Evolutionary conservation across 2,113 vertebrate species (phyloP).

Genomic region (Zosterops hypoxanthus): DNA sequence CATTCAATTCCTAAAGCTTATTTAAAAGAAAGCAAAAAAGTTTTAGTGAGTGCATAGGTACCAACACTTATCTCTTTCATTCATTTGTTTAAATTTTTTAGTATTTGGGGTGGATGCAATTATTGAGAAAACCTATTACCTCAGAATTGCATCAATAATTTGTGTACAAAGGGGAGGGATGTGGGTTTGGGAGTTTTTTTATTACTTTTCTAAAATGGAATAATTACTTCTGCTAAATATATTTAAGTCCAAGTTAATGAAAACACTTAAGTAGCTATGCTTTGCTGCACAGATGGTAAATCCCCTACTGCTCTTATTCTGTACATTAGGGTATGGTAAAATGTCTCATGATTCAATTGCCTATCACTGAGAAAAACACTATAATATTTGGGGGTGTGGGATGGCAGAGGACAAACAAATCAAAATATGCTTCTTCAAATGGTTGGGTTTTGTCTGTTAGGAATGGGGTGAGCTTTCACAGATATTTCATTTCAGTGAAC

Average conservation of each 20-base stretch:
- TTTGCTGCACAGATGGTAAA: neutral
- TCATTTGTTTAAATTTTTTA: neutral
- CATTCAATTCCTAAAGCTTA: neutral
- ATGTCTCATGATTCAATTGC: neutral
- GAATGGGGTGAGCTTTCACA: neutral
- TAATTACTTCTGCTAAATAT: neutral
- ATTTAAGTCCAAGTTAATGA: neutral
- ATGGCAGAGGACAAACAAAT: neutral
- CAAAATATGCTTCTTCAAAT: neutral
- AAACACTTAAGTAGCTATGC: neutral
- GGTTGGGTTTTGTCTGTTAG: neutral
- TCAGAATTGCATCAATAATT: neutral
- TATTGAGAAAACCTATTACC: neutral
- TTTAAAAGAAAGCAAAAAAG: neutral
- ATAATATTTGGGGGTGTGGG: fast-evolving
- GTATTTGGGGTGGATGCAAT: neutral
- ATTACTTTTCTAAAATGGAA: neutral
- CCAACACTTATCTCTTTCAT: neutral
- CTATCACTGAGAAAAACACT: neutral
- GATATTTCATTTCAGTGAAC: neutral
- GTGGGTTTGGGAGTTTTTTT: neutral
- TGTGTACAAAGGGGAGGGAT: neutral
- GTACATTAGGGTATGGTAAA: neutral
- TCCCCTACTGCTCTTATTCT: neutral
- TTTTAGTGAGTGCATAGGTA: neutral